phyloP scores from a whole-genome alignment of 2,113 vertebrate species.

The Laterallus jamaicensis region DNA sequence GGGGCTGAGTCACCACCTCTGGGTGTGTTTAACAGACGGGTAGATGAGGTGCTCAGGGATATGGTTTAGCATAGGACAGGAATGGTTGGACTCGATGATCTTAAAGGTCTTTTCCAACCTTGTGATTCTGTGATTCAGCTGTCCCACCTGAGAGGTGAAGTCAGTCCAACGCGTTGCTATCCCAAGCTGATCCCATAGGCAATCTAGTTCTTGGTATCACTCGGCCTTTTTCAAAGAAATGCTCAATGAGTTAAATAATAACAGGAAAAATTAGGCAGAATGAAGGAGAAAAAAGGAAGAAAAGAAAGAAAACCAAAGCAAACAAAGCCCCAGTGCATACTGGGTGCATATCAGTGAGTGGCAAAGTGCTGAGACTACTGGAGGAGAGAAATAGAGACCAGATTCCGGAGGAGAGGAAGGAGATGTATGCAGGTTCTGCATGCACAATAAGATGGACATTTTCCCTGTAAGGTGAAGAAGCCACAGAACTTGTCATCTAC shows the following conservation, averaged over 20 bases:
- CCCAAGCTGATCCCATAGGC: not conserved
- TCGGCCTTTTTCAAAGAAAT: not conserved
- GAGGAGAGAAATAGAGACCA: not conserved
- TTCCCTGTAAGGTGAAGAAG: not conserved
- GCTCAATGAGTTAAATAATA: not conserved
- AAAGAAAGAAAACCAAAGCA: not conserved
- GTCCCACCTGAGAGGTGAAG: not conserved
- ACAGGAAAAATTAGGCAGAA: not conserved
- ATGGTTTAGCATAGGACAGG: too few species aligned
- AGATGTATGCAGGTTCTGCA: not conserved
- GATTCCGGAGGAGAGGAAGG: not conserved
- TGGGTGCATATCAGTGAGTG: not conserved
- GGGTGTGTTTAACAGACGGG: too few species aligned
- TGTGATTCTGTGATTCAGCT: not conserved
- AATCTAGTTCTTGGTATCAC: not conserved
- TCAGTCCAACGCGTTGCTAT: not conserved
- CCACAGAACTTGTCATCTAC: not conserved
- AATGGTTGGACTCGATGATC: too few species aligned
- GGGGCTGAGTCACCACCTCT: too few species aligned
- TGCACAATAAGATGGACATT: too few species aligned
- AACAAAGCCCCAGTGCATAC: not conserved
- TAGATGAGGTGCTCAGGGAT: too few species aligned
- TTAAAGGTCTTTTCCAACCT: too few species aligned
- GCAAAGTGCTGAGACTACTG: not conserved
- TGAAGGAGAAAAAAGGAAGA: too few species aligned